These are phyloP conservation scores for Holacanthus passer DNA, from an alignment of 2,113 vertebrate genomes.

Conservation along the genomic window DNA sequence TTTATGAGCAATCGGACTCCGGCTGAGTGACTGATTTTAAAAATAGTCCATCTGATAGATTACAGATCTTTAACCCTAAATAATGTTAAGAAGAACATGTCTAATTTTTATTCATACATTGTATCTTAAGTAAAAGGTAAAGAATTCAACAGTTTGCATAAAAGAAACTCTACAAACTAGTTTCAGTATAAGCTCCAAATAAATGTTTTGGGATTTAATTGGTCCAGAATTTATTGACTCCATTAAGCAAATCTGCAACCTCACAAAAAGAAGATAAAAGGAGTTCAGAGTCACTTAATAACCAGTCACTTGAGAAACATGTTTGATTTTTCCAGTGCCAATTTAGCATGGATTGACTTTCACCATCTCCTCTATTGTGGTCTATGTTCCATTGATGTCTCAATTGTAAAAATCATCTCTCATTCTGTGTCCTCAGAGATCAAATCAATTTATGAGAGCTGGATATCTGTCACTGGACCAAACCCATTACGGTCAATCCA, in stretches of 20 bases:
- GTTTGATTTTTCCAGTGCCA: constrained; percentile 65
- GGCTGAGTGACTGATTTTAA: constrained; percentile 88
- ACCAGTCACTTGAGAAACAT: constrained; percentile 29
- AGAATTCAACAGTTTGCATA: constrained; percentile 5
- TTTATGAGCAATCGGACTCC: constrained; percentile 88
- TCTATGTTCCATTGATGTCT: constrained; percentile 82
- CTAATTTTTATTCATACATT: not conserved
- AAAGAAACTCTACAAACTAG: not conserved
- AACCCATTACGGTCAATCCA: constrained; percentile 84
- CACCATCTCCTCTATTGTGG: constrained; percentile 75
- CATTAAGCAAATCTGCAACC: constrained; percentile 7
- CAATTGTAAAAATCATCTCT: constrained; percentile 84
- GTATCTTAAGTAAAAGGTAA: not conserved
- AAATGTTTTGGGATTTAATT: not conserved
- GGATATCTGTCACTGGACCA: constrained; percentile 82
- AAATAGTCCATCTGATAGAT: constrained; percentile 85
- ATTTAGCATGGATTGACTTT: constrained; percentile 71
- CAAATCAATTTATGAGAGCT: constrained; percentile 84
- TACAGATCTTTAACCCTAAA: constrained; percentile 56
- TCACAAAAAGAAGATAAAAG: constrained; percentile 31
- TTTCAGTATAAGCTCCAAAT: not conserved
- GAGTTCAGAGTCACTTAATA: constrained; percentile 17
- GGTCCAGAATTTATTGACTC: constrained; percentile 6
- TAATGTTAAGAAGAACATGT: constrained; percentile 49
- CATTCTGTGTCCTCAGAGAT: constrained; percentile 80